A percentile compares a stretch with the other conserved stretches of the same genome.
These are phyloP conservation scores for Periophthalmus modestus DNA, from an alignment of 2,113 vertebrate genomes.

Conservation along the genomic window DNA sequence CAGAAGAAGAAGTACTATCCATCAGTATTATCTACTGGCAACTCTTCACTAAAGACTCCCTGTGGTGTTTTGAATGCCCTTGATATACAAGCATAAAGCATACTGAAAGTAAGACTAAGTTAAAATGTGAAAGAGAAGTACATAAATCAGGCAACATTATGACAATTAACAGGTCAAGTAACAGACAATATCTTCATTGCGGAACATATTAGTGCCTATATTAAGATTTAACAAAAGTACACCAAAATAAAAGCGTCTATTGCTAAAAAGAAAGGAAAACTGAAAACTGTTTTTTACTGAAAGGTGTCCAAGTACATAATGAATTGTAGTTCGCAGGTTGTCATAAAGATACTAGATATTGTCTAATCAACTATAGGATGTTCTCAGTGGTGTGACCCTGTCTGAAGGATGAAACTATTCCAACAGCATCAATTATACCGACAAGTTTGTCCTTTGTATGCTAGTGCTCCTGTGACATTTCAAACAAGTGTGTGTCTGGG, in stretches of 20 bases:
- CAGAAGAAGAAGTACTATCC: conserved; percentile 30
- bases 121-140: not conserved
- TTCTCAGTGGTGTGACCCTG: conserved; percentile 4
- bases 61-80: conserved; percentile 8
- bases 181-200: not conserved
- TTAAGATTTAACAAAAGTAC: too few relatives aligned
- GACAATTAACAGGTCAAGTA: not conserved
- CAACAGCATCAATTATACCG: not conserved
- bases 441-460: conserved; percentile 34
- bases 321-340: too few relatives aligned
- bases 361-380: too few relatives aligned
- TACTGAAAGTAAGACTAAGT: conserved; percentile 3
- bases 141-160: conserved; percentile 3
- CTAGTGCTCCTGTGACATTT: conserved; percentile 41
- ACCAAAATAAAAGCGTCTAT: too few relatives aligned
- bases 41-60: conserved; percentile 14
- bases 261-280: too few relatives aligned
- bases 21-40: conserved; percentile 43
- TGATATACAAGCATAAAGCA: conserved; percentile 8
- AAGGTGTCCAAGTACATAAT: too few relatives aligned
- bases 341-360: too few relatives aligned
- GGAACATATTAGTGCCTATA: too few relatives aligned
- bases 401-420: not conserved
- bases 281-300: too few relatives aligned
- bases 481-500: conserved; percentile 51